phyloP scores from a whole-genome alignment of 2,797 vertebrate species.

The Varecia variegata region DNA sequence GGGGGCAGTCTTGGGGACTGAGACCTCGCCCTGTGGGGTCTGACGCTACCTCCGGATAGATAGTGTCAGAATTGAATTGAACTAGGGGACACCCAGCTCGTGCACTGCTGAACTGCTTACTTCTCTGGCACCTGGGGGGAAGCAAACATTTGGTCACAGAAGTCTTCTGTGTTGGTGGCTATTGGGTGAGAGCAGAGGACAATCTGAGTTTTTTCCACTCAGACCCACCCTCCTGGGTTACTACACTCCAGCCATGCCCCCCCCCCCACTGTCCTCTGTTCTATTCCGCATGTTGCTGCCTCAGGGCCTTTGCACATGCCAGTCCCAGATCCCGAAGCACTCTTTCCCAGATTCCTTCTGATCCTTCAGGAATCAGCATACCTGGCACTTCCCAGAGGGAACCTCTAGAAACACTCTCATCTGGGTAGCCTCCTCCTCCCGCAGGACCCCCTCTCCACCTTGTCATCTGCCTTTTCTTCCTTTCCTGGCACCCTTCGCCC shows the following conservation, averaged over 20 bases:
- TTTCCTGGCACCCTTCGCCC: fast-evolving
- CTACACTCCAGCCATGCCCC: neutral
- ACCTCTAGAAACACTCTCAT: neutral
- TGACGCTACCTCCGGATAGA: neutral
- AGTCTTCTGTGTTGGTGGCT: neutral
- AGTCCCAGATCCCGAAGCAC: neutral
- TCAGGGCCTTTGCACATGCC: neutral
- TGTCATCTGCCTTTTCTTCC: neutral
- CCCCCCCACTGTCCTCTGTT: fast-evolving
- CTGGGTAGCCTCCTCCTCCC: neutral
- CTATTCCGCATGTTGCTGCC: neutral
- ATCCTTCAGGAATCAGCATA: neutral
- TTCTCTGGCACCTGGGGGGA: neutral
- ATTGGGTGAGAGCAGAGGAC: neutral
- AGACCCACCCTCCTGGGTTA: neutral
- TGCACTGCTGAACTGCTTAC: neutral
- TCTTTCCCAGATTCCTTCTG: neutral
- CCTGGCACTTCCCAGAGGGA: neutral
- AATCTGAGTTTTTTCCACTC: neutral
- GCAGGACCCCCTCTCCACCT: neutral
- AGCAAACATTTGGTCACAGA: neutral
- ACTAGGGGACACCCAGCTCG: neutral
- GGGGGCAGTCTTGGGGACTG: neutral
- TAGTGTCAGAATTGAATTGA: neutral
- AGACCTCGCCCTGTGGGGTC: neutral